A percentile compares a stretch with the other conserved stretches of the same genome.
Conservation (phyloP, 2,797 vertebrate species). For the Dipus sagitta region DNA sequence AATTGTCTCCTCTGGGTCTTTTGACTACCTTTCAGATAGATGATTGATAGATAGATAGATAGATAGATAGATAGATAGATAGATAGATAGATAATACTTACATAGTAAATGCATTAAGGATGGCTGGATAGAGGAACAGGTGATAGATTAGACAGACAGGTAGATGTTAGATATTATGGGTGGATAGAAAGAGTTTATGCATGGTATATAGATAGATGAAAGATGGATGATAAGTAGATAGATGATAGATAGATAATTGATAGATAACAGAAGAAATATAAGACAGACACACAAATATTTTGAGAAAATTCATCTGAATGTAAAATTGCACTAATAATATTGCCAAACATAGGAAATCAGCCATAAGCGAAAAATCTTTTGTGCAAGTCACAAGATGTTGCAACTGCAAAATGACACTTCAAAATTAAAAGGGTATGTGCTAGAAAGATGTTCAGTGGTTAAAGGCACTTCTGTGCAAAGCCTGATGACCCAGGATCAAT, state of each 20-base stretch:
- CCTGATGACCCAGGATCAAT: too few species aligned
- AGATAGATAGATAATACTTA: neutral
- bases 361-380: neutral
- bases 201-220: too few species aligned
- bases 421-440: conserved; percentile 74
- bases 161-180: neutral
- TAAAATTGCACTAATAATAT: conserved; percentile 58
- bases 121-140: neutral
- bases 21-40: neutral
- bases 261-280: too few species aligned
- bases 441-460: too few species aligned
- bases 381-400: neutral
- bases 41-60: neutral
- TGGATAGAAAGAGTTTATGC: too few species aligned
- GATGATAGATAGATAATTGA: too few species aligned
- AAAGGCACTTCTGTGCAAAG: too few species aligned
- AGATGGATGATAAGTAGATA: too few species aligned
- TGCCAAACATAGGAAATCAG: conserved; percentile 58
- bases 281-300: conserved; percentile 40
- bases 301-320: conserved; percentile 31
- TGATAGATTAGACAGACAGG: neutral
- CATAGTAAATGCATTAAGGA: neutral
- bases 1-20: too few species aligned
- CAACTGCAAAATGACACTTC: conserved; percentile 67
- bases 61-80: neutral